phyloP scores from a whole-genome alignment of 2,888 invertebrate genomes.

The Drosophila pseudotakahashii region DNA sequence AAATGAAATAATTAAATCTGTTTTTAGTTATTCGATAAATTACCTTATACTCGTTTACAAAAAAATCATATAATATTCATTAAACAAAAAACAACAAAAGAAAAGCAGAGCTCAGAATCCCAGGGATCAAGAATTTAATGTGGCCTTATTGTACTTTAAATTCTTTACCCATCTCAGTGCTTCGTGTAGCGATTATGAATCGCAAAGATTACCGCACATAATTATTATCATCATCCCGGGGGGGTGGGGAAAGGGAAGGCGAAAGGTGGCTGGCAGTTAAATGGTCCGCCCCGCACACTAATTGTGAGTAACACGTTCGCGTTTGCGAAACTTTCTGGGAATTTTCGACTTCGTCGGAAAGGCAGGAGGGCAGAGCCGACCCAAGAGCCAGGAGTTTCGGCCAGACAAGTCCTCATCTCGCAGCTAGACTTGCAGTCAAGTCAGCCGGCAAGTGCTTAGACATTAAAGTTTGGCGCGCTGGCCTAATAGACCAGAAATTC shows the following conservation, averaged over 20 bases:
- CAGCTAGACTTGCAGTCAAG: slow-evolving; percentile 55
- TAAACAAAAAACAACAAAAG: not conserved
- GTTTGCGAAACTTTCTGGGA: slow-evolving; percentile 74
- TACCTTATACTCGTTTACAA: not conserved
- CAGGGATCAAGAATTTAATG: slow-evolving; percentile 16
- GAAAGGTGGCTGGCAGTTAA: slow-evolving; percentile 58
- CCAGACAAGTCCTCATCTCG: slow-evolving; percentile 49
- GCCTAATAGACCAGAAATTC: slow-evolving; percentile 74
- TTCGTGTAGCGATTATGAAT: slow-evolving; percentile 53
- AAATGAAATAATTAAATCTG: too few relatives aligned
- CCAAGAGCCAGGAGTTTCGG: slow-evolving; percentile 28
- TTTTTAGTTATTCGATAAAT: not conserved
- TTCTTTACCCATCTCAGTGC: slow-evolving; percentile 4
- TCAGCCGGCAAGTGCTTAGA: slow-evolving; percentile 71
- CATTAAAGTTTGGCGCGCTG: slow-evolving; percentile 71
- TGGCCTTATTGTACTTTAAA: slow-evolving; percentile 22
- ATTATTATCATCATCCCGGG: slow-evolving; percentile 68
- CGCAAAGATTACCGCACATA: slow-evolving; percentile 66
- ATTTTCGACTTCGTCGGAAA: slow-evolving; percentile 64
- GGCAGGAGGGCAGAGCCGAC: slow-evolving; percentile 9
- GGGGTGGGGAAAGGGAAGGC: slow-evolving; percentile 6
- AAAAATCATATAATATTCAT: not conserved
- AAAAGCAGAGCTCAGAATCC: not conserved
- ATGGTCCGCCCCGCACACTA: slow-evolving; percentile 70
- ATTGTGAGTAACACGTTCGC: slow-evolving; percentile 80